Conservation (phyloP, 2,888 invertebrate species). For the Euclidia mi region DNA sequence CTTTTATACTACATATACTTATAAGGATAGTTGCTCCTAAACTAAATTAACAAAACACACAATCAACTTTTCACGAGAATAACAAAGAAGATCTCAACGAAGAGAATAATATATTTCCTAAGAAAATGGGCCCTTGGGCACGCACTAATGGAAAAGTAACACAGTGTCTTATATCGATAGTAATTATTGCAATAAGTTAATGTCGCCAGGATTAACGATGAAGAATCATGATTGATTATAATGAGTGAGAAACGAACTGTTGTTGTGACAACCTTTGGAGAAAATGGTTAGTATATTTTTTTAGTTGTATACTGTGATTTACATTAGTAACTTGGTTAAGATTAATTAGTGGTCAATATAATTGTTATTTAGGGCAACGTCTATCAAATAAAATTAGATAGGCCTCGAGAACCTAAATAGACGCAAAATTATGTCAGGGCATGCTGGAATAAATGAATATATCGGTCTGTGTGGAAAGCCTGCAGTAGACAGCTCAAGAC, state of each 20-base stretch:
- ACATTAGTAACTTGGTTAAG: too few species aligned
- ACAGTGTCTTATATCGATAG: slow-evolving; percentile 30
- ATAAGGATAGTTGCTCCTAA: too few species aligned
- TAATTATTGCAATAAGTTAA: slow-evolving; percentile 59
- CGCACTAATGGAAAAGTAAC: slow-evolving; percentile 47
- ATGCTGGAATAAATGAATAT: too few species aligned
- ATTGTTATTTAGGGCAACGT: too few species aligned
- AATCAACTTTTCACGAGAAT: neutral
- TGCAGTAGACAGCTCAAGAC: too few species aligned
- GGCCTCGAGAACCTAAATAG: too few species aligned
- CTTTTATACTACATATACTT: too few species aligned
- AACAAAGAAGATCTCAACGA: neutral
- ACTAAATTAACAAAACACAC: neutral
- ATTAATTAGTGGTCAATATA: too few species aligned
- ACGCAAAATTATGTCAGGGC: too few species aligned
- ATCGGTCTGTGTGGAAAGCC: too few species aligned
- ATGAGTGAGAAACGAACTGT: slow-evolving; percentile 30
- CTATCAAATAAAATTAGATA: too few species aligned
- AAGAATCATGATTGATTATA: slow-evolving; percentile 55
- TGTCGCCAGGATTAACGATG: slow-evolving; percentile 54
- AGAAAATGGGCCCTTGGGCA: slow-evolving; percentile 13
- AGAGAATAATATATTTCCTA: neutral
- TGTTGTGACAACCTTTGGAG: slow-evolving; percentile 8
- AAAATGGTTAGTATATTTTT: slow-evolving; percentile 8
- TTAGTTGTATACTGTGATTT: neutral